Base-by-base conservation (phyloP, 2,797 vertebrate genomes). In the Mycteria americana region DNA sequence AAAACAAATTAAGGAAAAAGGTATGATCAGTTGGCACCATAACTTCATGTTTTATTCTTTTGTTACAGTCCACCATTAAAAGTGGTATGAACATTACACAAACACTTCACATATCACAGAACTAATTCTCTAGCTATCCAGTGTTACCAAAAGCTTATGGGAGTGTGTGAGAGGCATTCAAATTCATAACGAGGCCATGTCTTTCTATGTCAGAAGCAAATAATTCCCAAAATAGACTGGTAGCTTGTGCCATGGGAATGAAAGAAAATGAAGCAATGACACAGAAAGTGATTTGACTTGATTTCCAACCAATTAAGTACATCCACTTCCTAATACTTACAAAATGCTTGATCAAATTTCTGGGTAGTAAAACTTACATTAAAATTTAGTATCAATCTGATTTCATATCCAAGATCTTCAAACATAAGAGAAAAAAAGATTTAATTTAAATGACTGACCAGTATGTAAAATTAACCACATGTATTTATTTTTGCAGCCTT, bases 221-320 rank as follows among this genome's bases (percentile, higher is more conserved):
- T 63, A 74, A 81, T 59, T 92, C 82, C 69, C 51, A 73, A 93
- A 96, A 92, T 41, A 94, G 56, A 91, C 30, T 25, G 9, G 22
- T 19, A 57, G 54, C 37, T 65, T 78, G 72, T 89, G n/a, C 83
- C 62, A 88, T 24, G 24, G 50, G 46, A 86, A 80, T 63, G 31
- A 72, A 84, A 78, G 51, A 84, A 95, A 92, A 81, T 28, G 8
- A 89, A 93, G 72, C 24, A 46, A 37, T 78, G 76, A 91, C 85
- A 95, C 57, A 85, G 48, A 93, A 83, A 91, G 15, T 77, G 6
- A 83, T 72, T 31, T 85, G 50, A 65, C 33, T 85, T 51, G n/a
- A 91, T 76, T 31, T 70, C 37, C 22, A 92, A 75, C 8, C 27
- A 76, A 16, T 69, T 51, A 73, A 87, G 31, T 45, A 67, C 30